Percentiles rank a stretch among this genome's conserved stretches.
These are phyloP conservation scores for Epinephelus fuscoguttatus DNA, from an alignment of 2,113 vertebrate species.

Conservation along the genomic window DNA sequence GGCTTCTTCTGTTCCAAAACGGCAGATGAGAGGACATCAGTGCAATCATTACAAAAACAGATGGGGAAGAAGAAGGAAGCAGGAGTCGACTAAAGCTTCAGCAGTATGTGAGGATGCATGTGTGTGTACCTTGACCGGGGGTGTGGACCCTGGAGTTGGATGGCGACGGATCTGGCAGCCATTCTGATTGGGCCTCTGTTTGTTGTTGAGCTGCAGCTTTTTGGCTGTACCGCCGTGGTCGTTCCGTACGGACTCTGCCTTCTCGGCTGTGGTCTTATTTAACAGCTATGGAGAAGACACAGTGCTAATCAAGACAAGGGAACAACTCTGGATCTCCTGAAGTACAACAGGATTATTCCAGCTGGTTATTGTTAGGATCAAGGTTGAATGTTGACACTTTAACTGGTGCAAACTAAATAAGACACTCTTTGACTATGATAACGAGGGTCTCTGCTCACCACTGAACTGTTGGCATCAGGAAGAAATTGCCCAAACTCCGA, in stretches of 20 bases:
- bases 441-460: slow-evolving; percentile 85
- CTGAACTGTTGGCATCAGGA: slow-evolving; percentile 97
- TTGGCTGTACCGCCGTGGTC: slow-evolving; percentile 97
- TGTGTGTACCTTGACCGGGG: slow-evolving; percentile 88
- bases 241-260: slow-evolving; percentile 96
- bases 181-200: slow-evolving; percentile 96
- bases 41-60: background rate
- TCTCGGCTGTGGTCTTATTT: slow-evolving; percentile 97
- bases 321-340: background rate
- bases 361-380: background rate
- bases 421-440: background rate
- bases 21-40: slow-evolving; percentile 3
- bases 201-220: slow-evolving; percentile 97
- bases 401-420: background rate
- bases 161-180: slow-evolving; percentile 97
- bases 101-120: no score
- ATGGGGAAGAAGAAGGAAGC: background rate
- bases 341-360: background rate
- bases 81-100: background rate
- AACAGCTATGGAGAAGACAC: slow-evolving; percentile 82
- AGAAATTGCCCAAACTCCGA: slow-evolving; percentile 98
- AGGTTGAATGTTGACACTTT: background rate
- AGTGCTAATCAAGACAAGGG: background rate
- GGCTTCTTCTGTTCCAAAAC: slow-evolving; percentile 91
- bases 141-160: slow-evolving; percentile 86